These are phyloP conservation scores for Peribatodes rhomboidaria DNA, from an alignment of 2,888 invertebrate species.

Conservation along the genomic window DNA sequence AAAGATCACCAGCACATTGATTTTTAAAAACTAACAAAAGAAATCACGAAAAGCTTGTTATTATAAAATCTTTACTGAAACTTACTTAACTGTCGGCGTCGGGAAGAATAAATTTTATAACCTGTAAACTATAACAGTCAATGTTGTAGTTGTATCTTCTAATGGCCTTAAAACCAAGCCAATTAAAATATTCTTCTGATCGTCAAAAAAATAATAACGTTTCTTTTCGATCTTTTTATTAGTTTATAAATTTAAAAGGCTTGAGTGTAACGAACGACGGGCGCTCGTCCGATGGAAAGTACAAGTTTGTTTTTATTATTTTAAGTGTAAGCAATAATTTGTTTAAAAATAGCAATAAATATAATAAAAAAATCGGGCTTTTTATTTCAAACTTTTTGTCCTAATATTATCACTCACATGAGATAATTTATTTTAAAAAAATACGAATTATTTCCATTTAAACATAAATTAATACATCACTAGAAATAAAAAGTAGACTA, in stretches of 20 bases:
- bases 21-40: slow-evolving; percentile 21
- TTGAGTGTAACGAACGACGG: slow-evolving; percentile 28
- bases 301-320: slow-evolving; percentile 45
- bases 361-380: slow-evolving; percentile 22
- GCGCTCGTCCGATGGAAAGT: slow-evolving; percentile 33
- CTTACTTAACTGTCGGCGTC: too few relatives aligned
- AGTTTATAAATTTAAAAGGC: slow-evolving; percentile 26
- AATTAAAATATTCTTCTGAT: too few relatives aligned
- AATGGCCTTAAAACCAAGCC: too few relatives aligned
- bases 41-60: background rate
- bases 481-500: too few relatives aligned
- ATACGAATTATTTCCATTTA: too few relatives aligned
- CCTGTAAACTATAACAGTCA: too few relatives aligned
- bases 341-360: too few relatives aligned
- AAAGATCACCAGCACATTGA: slow-evolving; percentile 7
- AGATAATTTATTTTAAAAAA: too few relatives aligned
- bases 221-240: slow-evolving; percentile 26
- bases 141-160: too few relatives aligned
- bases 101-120: too few relatives aligned
- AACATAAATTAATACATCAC: too few relatives aligned
- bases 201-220: background rate
- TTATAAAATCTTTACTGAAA: background rate
- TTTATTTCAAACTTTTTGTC: slow-evolving; percentile 4
- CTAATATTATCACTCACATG: too few relatives aligned
- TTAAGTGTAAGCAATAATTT: slow-evolving; percentile 45